Evolutionary conservation across 2,113 vertebrate genomes (phyloP), one percentile per base, ranked within the genome.

Genomic region (Ancistrus triradiatus): DNA sequence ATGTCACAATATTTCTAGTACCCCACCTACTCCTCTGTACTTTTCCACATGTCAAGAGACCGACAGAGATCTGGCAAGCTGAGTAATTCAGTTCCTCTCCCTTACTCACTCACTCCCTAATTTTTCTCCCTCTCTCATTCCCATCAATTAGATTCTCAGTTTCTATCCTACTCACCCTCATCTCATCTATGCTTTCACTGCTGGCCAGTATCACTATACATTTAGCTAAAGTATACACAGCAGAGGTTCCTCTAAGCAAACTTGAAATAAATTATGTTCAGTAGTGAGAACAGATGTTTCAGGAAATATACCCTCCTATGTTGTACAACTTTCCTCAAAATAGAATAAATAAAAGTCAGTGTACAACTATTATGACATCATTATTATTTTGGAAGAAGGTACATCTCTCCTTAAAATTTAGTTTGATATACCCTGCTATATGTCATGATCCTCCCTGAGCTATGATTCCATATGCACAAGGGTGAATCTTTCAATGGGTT

Each of bases 1-100:
- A n/a, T n/a, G n/a, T n/a, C n/a, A n/a, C n/a, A n/a, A n/a, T n/a
- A n/a, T n/a, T n/a, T n/a, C n/a, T n/a, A n/a, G n/a, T n/a, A n/a
- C n/a, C n/a, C n/a, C n/a, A n/a, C n/a, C n/a, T n/a, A 43, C 50
- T 21, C 60, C 40, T 44, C 73, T 69, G 80, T 86, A 84, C 71
- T 86, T 86, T 88, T 84, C 82, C 83, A 81, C 66, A 63, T 27
- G 27, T 31, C 37, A 33, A 17, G 18, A 62, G 4, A 22, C 14
- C 5, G n/a, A n/a, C n/a, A n/a, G n/a, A 69, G 59, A 14, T n/a
- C 63, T 78, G 50, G 77, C 74, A 79, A 74, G 67, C 46, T n/a
- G n/a, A n/a, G n/a, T n/a, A n/a, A n/a, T n/a, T 63, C 37, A 52
- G 66, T 73, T 68, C 69, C 77, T 75, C 51, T 6, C 22, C 10